Evolutionary conservation across 2,113 vertebrate species (phyloP).

Genomic region (Aptenodytes patagonicus): DNA sequence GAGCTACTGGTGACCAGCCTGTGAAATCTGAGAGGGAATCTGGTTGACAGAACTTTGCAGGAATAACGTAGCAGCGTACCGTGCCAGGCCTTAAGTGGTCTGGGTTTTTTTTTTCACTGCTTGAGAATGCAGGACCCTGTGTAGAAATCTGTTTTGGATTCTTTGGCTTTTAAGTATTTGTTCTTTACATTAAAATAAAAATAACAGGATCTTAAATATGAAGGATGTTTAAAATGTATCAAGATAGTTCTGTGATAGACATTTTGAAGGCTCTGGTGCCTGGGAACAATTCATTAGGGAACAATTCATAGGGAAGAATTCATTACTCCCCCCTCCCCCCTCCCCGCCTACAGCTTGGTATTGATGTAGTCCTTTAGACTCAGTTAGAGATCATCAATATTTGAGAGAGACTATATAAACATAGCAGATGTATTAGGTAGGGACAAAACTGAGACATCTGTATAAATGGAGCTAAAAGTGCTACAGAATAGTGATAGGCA

Average conservation of each 20-base stretch:
- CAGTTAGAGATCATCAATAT: neutral
- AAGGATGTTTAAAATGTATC: neutral
- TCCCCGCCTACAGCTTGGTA: neutral
- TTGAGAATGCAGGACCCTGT: neutral
- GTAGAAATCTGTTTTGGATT: neutral
- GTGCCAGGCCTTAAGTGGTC: neutral
- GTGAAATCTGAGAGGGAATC: neutral
- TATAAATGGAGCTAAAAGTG: neutral
- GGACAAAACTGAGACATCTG: neutral
- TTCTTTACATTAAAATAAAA: conserved; percentile 9
- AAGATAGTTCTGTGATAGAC: neutral
- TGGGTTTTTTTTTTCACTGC: neutral
- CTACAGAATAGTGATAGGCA: neutral
- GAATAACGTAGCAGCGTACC: neutral
- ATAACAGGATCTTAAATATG: neutral
- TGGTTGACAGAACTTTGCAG: neutral
- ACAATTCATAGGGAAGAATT: neutral
- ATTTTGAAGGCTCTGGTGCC: neutral
- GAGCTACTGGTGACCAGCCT: neutral
- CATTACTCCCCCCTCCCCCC: neutral
- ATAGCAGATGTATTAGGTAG: neutral
- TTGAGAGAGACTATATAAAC: neutral
- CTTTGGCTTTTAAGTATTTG: neutral
- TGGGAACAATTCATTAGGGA: neutral
- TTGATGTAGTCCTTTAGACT: neutral